Conservation (phyloP, 2,888 invertebrate genomes). For the Linnaemya tessellans region DNA sequence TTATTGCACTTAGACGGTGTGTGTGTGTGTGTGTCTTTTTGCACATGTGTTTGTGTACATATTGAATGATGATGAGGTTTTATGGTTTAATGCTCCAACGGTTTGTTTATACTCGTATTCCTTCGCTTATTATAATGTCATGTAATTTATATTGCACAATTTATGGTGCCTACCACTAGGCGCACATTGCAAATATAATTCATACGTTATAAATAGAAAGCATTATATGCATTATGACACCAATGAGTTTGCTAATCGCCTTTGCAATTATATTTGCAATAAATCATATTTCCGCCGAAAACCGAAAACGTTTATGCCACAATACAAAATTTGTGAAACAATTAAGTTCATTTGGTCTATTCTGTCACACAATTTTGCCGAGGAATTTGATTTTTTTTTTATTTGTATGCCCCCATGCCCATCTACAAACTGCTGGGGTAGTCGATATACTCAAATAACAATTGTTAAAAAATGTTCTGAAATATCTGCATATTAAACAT, state of each 20-base stretch:
- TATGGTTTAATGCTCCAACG: slow-evolving; percentile 66
- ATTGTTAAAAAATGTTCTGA: too few species aligned
- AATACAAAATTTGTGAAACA: neutral
- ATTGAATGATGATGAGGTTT: slow-evolving; percentile 58
- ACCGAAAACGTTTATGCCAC: neutral
- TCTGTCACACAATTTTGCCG: too few species aligned
- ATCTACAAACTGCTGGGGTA: too few species aligned
- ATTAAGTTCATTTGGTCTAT: too few species aligned
- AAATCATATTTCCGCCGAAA: neutral
- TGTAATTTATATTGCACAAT: slow-evolving; percentile 50
- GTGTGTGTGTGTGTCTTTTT: neutral
- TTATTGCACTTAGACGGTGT: too few species aligned
- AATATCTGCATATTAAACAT: too few species aligned
- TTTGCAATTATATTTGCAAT: slow-evolving; percentile 22
- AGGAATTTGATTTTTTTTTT: too few species aligned
- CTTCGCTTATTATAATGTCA: slow-evolving; percentile 49
- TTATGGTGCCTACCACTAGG: slow-evolving; percentile 38
- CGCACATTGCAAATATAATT: slow-evolving; percentile 26
- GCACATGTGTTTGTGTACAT: slow-evolving; percentile 27
- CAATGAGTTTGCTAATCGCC: neutral
- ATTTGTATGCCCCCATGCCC: too few species aligned
- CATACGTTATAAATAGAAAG: neutral
- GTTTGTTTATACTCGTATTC: slow-evolving; percentile 52
- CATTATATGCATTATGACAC: neutral
- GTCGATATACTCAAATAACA: too few species aligned